Base-by-base conservation (phyloP, 2,888 invertebrate species). In the Drosophila anomelani region DNA sequence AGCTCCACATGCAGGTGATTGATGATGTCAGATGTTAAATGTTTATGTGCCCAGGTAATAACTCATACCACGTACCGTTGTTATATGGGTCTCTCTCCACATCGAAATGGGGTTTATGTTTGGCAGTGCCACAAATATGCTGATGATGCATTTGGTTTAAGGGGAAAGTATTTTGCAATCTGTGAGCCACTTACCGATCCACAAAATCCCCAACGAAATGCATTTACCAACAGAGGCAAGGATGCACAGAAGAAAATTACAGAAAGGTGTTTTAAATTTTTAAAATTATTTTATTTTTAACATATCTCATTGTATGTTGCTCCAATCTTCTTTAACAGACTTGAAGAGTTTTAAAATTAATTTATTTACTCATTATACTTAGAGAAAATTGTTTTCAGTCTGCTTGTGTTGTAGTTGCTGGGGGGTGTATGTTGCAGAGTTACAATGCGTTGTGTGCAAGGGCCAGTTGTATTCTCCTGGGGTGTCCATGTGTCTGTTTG, bases 71-170 rank as follows among this genome's bases (percentile, higher is more conserved):
- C 20, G 15, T 41, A 34, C 41, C 49, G 29, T 36, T 44, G 12
- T n/a, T 47, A 32, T 47, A 32, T 13, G 32, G 13, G 12, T 15
- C 15, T 39, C 34, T 23, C 12, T 2, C 17, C 9, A 13, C 29
- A 41, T 41, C 20, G 13, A 29, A 41, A 36, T 69, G 13, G 10
- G 54, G 17, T 34, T 44, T 56, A 38, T 43, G 55, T 36, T 20
- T 32, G 23, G 23, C 23, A 44, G 38, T 46, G 38, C 46, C 46
- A 43, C 39, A 67, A 56, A 69, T 56, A 70, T 70, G 57, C 67
- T 56, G 67, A 67, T 69, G 46, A 56, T 69, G 69, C 69, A 69
- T 70, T 70, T 36, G 47, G 34, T 9, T 70, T 39, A n/a, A 10
- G 39, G 34, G 54, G 6, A 23, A 20, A 29, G 69, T 47, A 67